Evolutionary conservation across 1,140 invertebrate species (phyloP).

Genomic region (Forficula auricularia): DNA sequence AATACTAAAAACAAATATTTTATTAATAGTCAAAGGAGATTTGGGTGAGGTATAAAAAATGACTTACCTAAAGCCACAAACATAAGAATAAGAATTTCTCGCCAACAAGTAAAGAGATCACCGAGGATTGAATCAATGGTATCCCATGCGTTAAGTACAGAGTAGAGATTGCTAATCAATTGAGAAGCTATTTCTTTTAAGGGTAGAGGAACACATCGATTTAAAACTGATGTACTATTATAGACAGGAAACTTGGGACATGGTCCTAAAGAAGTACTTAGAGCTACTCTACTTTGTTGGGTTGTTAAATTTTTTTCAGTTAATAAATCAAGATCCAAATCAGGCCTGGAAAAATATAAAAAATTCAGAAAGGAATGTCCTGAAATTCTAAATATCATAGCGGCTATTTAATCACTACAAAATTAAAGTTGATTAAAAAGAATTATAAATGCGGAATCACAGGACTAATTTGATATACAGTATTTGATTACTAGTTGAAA

Average conservation of each 20-base stretch:
- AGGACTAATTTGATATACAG: too few species aligned
- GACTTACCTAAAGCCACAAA: slow-evolving; percentile 62
- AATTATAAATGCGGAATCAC: too few species aligned
- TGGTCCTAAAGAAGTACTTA: slow-evolving; percentile 42
- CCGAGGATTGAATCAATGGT: slow-evolving; percentile 69
- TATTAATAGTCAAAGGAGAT: slow-evolving; percentile 1
- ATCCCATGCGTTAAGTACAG: slow-evolving; percentile 70
- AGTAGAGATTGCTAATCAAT: slow-evolving; percentile 44
- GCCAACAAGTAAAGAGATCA: slow-evolving; percentile 74
- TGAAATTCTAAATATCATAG: slow-evolving; percentile 54
- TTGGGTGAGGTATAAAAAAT: background rate
- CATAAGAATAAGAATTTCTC: slow-evolving; percentile 62
- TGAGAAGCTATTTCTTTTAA: slow-evolving; percentile 38
- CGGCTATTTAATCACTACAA: too few species aligned
- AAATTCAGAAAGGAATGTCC: too few species aligned
- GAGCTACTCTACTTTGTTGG: slow-evolving; percentile 12
- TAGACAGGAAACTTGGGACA: slow-evolving; percentile 56
- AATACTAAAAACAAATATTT: slow-evolving; percentile 42
- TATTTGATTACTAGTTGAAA: too few species aligned
- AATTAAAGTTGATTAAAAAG: too few species aligned
- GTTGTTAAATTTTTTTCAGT: slow-evolving; percentile 18
- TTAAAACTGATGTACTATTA: slow-evolving; percentile 56
- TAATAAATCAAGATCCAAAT: slow-evolving; percentile 10
- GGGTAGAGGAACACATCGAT: slow-evolving; percentile 66
- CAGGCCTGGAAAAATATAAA: slow-evolving; percentile 8